These are phyloP conservation scores for Drosophila fulvimacula DNA, from an alignment of 2,888 invertebrate species.

Conservation along the genomic window DNA sequence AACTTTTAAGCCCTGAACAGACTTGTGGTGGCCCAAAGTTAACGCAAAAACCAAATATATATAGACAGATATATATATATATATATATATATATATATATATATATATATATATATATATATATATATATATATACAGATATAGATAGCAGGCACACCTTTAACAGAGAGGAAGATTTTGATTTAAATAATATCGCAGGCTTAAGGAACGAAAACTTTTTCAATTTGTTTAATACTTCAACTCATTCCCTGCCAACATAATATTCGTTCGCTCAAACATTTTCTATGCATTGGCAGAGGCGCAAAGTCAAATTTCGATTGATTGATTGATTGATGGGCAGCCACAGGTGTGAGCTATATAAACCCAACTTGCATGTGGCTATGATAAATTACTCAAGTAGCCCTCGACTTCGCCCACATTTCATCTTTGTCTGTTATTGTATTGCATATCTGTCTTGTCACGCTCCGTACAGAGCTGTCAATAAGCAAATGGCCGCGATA, in stretches of 20 bases:
- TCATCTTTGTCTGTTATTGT: conserved; percentile 37
- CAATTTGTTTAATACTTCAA: conserved; percentile 47
- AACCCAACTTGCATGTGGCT: conserved; percentile 32
- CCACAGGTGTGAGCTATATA: conserved; percentile 62
- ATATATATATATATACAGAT: background rate
- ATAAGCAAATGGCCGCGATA: conserved; percentile 69
- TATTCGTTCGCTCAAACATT: conserved; percentile 16
- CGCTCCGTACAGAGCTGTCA: conserved; percentile 57
- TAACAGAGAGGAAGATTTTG: conserved; percentile 1
- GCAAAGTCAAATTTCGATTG: conserved; percentile 48
- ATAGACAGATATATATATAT: conserved; percentile 2
- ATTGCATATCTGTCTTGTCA: conserved; percentile 65
- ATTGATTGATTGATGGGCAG: conserved; percentile 56
- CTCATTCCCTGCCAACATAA: conserved; percentile 23
- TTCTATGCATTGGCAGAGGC: conserved; percentile 34
- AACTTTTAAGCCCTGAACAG: conserved; percentile 55
- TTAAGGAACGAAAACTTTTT: conserved; percentile 30
- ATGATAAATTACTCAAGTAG: conserved; percentile 66
- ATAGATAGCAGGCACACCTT: conserved; percentile 7
- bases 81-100: background rate
- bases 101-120: background rate
- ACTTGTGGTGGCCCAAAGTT: conserved; percentile 43
- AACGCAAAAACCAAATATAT: conserved; percentile 3
- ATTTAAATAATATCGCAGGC: conserved; percentile 4
- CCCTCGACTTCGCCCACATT: background rate